Evolutionary conservation across 2,888 invertebrate genomes (phyloP).

Genomic region (Loripinus fragilis): DNA sequence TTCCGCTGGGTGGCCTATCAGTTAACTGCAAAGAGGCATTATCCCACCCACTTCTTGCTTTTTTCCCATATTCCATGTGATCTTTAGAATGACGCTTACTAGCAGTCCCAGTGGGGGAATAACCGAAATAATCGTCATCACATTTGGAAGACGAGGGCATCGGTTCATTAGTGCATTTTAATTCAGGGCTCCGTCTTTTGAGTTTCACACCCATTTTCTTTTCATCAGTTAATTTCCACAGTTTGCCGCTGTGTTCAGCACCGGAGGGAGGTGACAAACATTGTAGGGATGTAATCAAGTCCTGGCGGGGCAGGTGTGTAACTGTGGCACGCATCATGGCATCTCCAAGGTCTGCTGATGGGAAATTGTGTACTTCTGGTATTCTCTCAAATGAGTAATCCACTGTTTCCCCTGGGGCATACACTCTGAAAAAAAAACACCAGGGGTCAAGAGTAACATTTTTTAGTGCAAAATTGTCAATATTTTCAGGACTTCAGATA

Average conservation of each 20-base stretch:
- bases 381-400: constrained; percentile 84
- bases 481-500: too few relatives aligned
- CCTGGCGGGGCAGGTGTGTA: constrained; percentile 76
- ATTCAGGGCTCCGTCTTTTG: background rate
- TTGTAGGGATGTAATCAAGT: constrained; percentile 47
- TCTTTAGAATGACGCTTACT: constrained; percentile 10
- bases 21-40: background rate
- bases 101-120: background rate
- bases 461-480: too few relatives aligned
- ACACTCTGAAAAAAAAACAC: constrained; percentile 85
- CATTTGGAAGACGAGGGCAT: constrained; percentile 50
- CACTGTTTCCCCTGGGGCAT: constrained; percentile 88
- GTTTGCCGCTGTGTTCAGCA: constrained; percentile 30
- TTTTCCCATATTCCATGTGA: constrained; percentile 20
- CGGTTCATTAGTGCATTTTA: constrained; percentile 25
- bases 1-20: constrained; percentile 16
- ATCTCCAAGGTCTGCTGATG: constrained; percentile 65
- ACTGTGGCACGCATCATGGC: constrained; percentile 86
- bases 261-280: constrained; percentile 51
- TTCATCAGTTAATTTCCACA: constrained; percentile 11
- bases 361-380: constrained; percentile 79
- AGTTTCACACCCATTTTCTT: background rate
- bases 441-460: too few relatives aligned
- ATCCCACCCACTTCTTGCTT: background rate
- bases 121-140: constrained; percentile 19